These are phyloP conservation scores for Nansenia antarctica DNA, from an alignment of 2,113 vertebrate genomes.

Conservation along the genomic window DNA sequence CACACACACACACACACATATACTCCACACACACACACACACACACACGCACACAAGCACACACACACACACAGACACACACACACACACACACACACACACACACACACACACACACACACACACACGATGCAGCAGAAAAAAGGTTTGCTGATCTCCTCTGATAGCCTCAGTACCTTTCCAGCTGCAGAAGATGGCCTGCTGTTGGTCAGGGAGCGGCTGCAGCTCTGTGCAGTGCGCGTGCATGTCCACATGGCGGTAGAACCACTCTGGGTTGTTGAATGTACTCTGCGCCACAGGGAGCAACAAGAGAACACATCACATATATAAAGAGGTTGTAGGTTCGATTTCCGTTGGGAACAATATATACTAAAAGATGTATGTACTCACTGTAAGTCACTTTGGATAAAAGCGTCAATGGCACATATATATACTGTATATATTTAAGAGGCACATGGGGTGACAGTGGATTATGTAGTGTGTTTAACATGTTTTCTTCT, in stretches of 20 bases:
- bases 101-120: too few relatives aligned
- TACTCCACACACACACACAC: too few relatives aligned
- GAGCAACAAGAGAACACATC: too few relatives aligned
- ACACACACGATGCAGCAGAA: not conserved
- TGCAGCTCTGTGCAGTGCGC: slow-evolving; percentile 72
- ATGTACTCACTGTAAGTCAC: too few relatives aligned
- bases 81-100: too few relatives aligned
- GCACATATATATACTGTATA: not conserved
- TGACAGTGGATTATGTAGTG: not conserved
- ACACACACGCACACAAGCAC: too few relatives aligned
- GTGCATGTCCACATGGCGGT: slow-evolving; percentile 77
- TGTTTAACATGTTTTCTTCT: too few relatives aligned
- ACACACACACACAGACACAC: too few relatives aligned
- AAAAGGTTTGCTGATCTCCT: not conserved
- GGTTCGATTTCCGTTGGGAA: too few relatives aligned
- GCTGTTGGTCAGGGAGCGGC: slow-evolving; percentile 69
- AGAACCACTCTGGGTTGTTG: slow-evolving; percentile 81
- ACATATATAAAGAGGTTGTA: too few relatives aligned
- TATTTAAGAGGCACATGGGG: not conserved
- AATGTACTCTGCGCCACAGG: slow-evolving; percentile 79
- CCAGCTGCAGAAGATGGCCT: slow-evolving; percentile 75
- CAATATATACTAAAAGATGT: too few relatives aligned
- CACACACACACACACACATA: too few relatives aligned
- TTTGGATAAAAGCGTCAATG: not conserved
- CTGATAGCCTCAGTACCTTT: slow-evolving; percentile 52